Evolutionary conservation across 2,888 invertebrate species (phyloP), one percentile per base, ranked within the genome.

Genomic region (Chirona hameri): DNA sequence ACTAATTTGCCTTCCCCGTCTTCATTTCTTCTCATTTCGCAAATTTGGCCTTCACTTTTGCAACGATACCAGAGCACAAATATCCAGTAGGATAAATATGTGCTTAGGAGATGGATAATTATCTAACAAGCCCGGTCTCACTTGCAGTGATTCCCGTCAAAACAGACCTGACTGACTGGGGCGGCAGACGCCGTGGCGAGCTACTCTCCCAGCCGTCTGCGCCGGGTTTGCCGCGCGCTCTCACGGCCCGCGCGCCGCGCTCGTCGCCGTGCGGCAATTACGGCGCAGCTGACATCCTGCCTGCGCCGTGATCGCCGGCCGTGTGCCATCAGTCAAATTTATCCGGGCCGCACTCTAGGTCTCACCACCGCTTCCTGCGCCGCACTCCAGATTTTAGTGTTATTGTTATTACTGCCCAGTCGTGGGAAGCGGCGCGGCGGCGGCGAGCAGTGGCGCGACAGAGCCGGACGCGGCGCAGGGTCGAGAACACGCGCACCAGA

Each of bases 231-330:
- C 14, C 12, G 69, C 29, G 29, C 69, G 69, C 14, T 69, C 69
- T 12, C 29, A 29, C 29, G 29, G 27, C 29, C 29, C 12, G 9
- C 29, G 69, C 69, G 69, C 29, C 29, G 4, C 69, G 0, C 29
- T 69, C 69, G 69, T 29, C 69, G 69, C 69, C 29, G 15, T 12
- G 69, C 69, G n/a, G n/a, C 69, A 69, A 69, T 69, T 69, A 69
- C 29, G 29, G 69, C 15, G 29, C 69, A 69, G 69, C 69, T 69
- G 69, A 29, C 69, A 69, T 69, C 69, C 69, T 29, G 69, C 69
- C 69, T 29, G 69, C 29, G 29, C 69, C 12, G 5, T 15, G 69
- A 29, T 12, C 69, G 69, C 69, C 69, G 29, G 27, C 65, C 27
- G 5, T 27, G 27, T 9, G 65, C 65, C 10, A 29, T 69, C 69